Base-by-base conservation (phyloP, 2,113 vertebrate species). In the Prionailurus bengalensis region DNA sequence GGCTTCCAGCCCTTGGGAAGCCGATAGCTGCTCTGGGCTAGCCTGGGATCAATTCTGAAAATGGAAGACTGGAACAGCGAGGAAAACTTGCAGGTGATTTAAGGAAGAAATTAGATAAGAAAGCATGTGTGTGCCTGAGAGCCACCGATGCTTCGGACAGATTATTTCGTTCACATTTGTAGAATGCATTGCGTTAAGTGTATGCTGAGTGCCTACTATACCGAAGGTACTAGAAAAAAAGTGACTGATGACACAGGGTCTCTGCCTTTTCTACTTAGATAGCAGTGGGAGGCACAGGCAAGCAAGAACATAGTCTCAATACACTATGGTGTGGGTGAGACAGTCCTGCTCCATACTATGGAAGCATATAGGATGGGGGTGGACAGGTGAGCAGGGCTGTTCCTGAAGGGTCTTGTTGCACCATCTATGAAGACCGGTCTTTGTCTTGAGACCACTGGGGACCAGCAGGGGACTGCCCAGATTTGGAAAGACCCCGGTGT, bases 391-490 rank as follows among this genome's bases (percentile, higher is more conserved):
- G 1, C 6, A 21, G 21, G 33, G 14, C 23, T 27, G 5, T 13
- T 12, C 85, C 42, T 1, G 3, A 25, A 23, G 4, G 2, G 0
- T 76, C 63, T 33, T 53, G 0, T 29, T 25, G 4, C 1, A 9
- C 4, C 27, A 1, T 29, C 17, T 51, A 10, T 11, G 5, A 66
- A 93, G 16, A 8, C 31, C 58, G 9, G 4, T 82, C 42, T 14
- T 85, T 53, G 2, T 16, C 81, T 71, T 78, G 19, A 92, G 45
- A 86, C 73, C 2, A 51, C 17, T 29, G 25, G 21, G 5, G 10
- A 82, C 42, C 17, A 71, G 51, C 80, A 39, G 53, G 42, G n/a
- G 4, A 17, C 8, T 33, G 16, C 36, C 81, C 58, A 53, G 9
- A 55, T 61, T 63, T 93, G 42, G 33, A 65, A 79, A 39, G 5